Evolutionary conservation across 2,113 vertebrate genomes (phyloP), one percentile per base, ranked within the genome.

Genomic region (Vulpes lagopus): DNA sequence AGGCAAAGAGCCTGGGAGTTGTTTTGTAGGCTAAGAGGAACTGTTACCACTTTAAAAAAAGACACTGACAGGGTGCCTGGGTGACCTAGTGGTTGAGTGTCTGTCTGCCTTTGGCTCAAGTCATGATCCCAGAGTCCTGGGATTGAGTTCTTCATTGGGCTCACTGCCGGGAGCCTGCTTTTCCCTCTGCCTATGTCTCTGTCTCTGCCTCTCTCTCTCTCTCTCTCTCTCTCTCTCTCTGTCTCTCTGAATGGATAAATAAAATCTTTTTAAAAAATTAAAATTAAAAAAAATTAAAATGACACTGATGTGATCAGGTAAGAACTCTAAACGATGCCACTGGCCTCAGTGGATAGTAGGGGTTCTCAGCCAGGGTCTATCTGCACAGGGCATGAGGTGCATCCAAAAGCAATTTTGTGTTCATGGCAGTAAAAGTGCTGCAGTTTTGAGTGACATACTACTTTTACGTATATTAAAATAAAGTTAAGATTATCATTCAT

Each of bases 291-390:
- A 43, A 43, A 43, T 43, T 43, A 43, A 43, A 43, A 43, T 43
- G 38, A 35, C 27, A 53, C 12, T 27, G 38, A 38, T 4, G 11
- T 62, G 35, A 60, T 76, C 59, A 76, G 35, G 64, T n/a, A 53
- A 69, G 25, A 14, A 25, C 17, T 17, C 67, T 35, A n/a, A 65
- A 96, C 98, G 97, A 92, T 80, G 92, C 71, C 38, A 15, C 67
- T 97, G 93, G 20, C 59, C 16, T 89, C 64, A 8, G 11, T 8
- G 11, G 20, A 38, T 2, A 55, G 20, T 12, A 43, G 8, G 78
- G 79, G 4, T 38, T 49, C 62, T 95, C 12, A 30, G 73, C 20
- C 22, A 76, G 14, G 17, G 8, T 27, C 1, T 16, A 38, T 38
- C 49, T 17, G n/a, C 22, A 59, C 43, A n/a, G 30, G 3, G 7